Percentiles rank a stretch among this genome's conserved stretches.
These are phyloP conservation scores for Scaptomyza caliginosa DNA, from an alignment of 2,888 invertebrate species.

Conservation along the genomic window DNA sequence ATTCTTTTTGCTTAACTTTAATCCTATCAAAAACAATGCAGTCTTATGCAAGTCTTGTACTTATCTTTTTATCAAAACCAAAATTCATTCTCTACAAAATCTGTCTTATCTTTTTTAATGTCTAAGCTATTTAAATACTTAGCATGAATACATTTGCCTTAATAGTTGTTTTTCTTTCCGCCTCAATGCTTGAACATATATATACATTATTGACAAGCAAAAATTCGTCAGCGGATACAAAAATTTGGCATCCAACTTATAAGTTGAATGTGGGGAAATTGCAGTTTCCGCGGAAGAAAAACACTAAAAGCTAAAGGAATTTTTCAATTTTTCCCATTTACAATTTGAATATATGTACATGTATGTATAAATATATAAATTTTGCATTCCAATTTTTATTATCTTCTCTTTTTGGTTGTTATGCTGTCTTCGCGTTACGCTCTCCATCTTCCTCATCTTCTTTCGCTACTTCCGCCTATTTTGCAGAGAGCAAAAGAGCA, in stretches of 20 bases:
- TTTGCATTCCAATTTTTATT: constrained; percentile 24
- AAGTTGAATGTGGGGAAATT: constrained; percentile 17
- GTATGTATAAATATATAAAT: not conserved
- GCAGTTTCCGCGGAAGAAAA: constrained; percentile 17
- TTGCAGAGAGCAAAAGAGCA: constrained; percentile 34
- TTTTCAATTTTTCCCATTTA: constrained; percentile 23
- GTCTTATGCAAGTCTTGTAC: no score
- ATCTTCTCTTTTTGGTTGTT: not conserved
- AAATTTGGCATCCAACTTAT: not conserved
- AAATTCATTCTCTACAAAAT: no score
- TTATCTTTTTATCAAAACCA: no score
- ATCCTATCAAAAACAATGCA: no score
- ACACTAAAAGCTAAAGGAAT: constrained; percentile 5
- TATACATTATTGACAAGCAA: no score
- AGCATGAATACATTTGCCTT: no score
- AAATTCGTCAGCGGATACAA: not conserved
- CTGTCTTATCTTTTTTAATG: no score
- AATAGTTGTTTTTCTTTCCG: not conserved
- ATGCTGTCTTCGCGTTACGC: not conserved
- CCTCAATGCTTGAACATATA: no score
- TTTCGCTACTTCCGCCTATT: not conserved
- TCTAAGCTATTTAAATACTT: no score
- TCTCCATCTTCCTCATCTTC: not conserved
- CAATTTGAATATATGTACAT: constrained; percentile 17
- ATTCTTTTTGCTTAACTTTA: no score